Conservation (phyloP, 2,888 invertebrate genomes). For the Neoitamus cyanurus region DNA sequence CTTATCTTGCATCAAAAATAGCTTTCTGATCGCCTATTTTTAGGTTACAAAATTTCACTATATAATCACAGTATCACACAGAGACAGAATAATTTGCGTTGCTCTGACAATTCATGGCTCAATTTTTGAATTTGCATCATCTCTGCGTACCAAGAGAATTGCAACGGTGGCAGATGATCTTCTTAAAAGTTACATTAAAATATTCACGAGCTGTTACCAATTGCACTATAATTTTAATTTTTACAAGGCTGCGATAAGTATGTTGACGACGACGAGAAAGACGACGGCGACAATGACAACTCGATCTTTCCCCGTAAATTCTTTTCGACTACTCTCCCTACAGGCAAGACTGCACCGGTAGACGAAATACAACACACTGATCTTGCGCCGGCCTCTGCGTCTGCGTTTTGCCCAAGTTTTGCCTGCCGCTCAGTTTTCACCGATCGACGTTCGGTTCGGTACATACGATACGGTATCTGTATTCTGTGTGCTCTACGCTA, state of each 20-base stretch:
- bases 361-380: not conserved
- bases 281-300: too few species aligned
- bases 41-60: slow-evolving; percentile 8
- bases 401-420: too few species aligned
- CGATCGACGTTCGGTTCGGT: too few species aligned
- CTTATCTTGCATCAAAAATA: slow-evolving; percentile 10
- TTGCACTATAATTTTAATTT: not conserved
- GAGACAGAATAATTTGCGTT: not conserved
- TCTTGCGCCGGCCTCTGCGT: not conserved
- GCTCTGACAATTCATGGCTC: not conserved
- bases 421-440: too few species aligned
- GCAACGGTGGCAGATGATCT: not conserved
- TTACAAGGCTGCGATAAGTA: too few species aligned
- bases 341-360: too few species aligned
- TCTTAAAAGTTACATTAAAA: not conserved
- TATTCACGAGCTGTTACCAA: not conserved
- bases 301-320: too few species aligned
- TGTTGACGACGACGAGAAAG: too few species aligned
- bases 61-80: slow-evolving; percentile 8
- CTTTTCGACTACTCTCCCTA: too few species aligned
- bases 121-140: not conserved
- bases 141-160: not conserved
- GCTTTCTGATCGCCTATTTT: not conserved
- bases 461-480: too few species aligned
- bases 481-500: too few species aligned